Percentiles rank a stretch among this genome's conserved stretches.
phyloP scores from a whole-genome alignment of 2,113 vertebrate species.

The Bagarius yarrelli region DNA sequence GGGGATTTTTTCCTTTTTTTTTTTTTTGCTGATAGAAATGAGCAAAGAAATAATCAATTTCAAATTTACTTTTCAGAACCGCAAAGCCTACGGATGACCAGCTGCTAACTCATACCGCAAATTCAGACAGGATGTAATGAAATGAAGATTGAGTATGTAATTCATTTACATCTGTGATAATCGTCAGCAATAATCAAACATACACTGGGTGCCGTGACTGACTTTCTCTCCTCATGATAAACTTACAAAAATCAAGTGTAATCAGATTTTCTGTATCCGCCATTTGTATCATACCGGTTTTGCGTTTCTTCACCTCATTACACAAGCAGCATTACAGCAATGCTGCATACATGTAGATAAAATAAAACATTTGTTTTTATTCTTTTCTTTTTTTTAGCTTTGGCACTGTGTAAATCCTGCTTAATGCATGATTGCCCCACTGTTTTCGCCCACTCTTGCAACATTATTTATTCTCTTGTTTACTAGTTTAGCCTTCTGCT shows the following conservation, averaged over 20 bases:
- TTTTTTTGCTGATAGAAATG: neutral
- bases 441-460: slow-evolving; percentile 52
- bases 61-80: neutral
- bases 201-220: neutral
- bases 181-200: slow-evolving; percentile 10
- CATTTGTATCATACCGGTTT: neutral
- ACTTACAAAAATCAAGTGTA: neutral
- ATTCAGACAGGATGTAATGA: neutral
- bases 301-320: slow-evolving; percentile 40
- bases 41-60: neutral
- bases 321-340: slow-evolving; percentile 48
- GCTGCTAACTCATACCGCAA: neutral
- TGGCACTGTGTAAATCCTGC: slow-evolving; percentile 61
- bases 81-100: neutral
- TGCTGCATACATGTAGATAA: slow-evolving; percentile 48
- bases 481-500: slow-evolving; percentile 51
- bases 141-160: slow-evolving; percentile 3
- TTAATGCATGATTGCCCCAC: slow-evolving; percentile 63
- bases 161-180: slow-evolving; percentile 13
- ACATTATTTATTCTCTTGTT: slow-evolving; percentile 59
- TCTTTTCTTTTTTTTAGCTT: slow-evolving; percentile 44
- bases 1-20: no score
- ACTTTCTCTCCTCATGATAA: neutral
- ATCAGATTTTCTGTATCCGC: slow-evolving; percentile 22
- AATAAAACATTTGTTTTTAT: slow-evolving; percentile 60